Conservation (phyloP, 2,797 vertebrate genomes). For the Micrastur ruficollis region DNA sequence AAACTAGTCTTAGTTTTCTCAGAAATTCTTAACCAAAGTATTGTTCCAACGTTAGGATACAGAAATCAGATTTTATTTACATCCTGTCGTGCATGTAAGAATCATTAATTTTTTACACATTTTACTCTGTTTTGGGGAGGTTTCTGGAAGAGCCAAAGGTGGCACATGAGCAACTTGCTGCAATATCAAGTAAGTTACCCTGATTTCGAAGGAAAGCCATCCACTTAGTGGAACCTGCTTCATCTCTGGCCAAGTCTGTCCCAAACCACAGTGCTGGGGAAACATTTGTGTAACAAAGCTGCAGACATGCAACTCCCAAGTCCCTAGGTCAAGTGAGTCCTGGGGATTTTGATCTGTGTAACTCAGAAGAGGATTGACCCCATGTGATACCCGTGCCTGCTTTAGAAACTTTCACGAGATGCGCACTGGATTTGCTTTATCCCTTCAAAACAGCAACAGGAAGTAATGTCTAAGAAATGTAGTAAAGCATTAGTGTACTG, state of each 20-base stretch:
- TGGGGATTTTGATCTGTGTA: background rate
- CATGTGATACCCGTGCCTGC: background rate
- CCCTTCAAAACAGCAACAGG: background rate
- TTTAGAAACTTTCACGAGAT: background rate
- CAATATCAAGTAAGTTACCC: background rate
- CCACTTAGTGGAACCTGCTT: background rate
- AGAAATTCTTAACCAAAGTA: background rate
- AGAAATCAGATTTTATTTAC: background rate
- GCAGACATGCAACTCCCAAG: background rate
- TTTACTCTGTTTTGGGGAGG: background rate
- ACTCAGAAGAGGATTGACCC: background rate
- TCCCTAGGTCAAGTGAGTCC: background rate
- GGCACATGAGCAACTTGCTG: background rate
- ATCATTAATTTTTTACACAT: background rate
- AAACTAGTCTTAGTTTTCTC: background rate
- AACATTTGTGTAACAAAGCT: accelerated
- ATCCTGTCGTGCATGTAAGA: background rate
- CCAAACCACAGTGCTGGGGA: accelerated
- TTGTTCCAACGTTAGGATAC: background rate
- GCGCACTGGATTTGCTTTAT: background rate
- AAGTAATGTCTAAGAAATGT: background rate
- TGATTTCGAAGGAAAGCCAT: background rate
- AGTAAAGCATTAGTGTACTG: background rate
- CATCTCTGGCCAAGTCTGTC: background rate
- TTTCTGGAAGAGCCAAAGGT: background rate